Evolutionary conservation across 2,113 vertebrate genomes (phyloP), one percentile per base, ranked within the genome.

Genomic region (Scomber japonicus): DNA sequence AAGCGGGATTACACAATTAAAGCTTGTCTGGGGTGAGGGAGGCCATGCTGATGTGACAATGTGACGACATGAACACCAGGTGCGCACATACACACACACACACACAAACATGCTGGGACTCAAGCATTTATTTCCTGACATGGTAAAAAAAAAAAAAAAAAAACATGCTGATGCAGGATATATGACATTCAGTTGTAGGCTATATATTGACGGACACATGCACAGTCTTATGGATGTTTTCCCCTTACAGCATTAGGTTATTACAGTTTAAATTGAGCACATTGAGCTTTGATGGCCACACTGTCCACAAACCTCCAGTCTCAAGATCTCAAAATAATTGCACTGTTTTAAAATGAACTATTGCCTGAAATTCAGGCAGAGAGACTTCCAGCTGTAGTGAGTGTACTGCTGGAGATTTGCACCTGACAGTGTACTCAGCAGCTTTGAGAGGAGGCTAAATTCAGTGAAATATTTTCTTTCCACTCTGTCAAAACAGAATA

Each of bases 1-100:
- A 86, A 65, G 44, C 53, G 35, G 90, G 89, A 93, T 93, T 91
- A 92, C 78, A 88, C 88, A 92, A 84, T 90, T 90, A 89, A 84
- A 75, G 71, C 72, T 63, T 40, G 76, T 66, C 35, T 60, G 55
- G 50, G 56, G 44, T 54, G 67, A 40, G 24, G 63, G 56, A 27
- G 50, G 30, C 14, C 11, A 21, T 17, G 11, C 24, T 59, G n/a
- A 46, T 59, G 45, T 80, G 79, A 72, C 53, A 60, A 54, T 73
- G 24, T 40, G 59, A 81, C 7, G 3, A 67, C 31, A 70, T 14
- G 2, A 76, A 67, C 51, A 62, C 24, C 64, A 66, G 45, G 56
- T 69, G 56, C 30, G 59, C n/a, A 57, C 16, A 45, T 46, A 73
- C 60, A 80, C 71, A 71, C 59, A 71, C 16, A 63, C n/a, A 57